Evolutionary conservation across 2,888 invertebrate genomes (phyloP).

Genomic region (Epinotia brunnichana): DNA sequence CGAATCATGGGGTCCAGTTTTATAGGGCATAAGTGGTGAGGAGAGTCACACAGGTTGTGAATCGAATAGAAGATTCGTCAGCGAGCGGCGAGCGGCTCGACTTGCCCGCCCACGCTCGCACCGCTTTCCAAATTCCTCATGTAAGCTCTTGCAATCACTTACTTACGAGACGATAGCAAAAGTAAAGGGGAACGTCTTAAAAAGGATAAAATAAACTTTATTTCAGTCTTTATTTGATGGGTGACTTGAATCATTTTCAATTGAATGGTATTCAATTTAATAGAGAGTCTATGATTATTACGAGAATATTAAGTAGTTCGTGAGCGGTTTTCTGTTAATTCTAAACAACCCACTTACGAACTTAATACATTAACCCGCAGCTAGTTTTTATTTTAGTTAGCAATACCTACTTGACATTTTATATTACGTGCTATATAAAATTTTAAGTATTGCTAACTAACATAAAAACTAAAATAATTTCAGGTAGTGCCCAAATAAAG

Average conservation of each 20-base stretch:
- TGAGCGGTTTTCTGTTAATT: no score
- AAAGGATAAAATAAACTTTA: not conserved
- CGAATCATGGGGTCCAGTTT: not conserved
- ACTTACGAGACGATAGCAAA: constrained; percentile 62
- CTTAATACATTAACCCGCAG: no score
- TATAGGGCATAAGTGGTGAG: not conserved
- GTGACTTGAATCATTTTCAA: not conserved
- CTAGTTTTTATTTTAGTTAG: no score
- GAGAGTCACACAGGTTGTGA: not conserved
- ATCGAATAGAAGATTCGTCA: constrained; percentile 69
- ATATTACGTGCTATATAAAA: no score
- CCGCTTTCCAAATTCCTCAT: constrained; percentile 83
- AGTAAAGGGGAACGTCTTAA: constrained; percentile 8
- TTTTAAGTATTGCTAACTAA: no score
- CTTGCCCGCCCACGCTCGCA: constrained; percentile 80
- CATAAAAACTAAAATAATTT: not conserved
- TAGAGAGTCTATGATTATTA: not conserved
- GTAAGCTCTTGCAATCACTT: constrained; percentile 79
- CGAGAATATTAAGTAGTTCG: no score
- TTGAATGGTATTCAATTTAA: not conserved
- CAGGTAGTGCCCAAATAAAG: not conserved
- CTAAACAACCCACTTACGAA: no score
- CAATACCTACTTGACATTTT: no score
- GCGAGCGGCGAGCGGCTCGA: constrained; percentile 66
- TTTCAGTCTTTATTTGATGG: not conserved